Conservation (phyloP, 2,888 invertebrate species). For the Amblyjoppa proteus region DNA sequence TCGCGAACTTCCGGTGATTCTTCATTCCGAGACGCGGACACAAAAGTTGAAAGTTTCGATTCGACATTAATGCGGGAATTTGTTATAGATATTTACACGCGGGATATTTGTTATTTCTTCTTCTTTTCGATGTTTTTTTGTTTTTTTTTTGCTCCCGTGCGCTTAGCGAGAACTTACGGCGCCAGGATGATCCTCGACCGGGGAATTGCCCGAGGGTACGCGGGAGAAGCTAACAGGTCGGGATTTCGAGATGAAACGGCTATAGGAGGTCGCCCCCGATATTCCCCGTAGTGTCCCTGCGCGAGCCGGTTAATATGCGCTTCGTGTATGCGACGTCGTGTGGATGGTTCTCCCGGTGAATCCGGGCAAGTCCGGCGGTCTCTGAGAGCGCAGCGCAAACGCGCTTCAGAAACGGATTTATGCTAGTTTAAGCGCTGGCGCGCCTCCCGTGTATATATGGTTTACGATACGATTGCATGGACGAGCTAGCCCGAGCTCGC, state of each 20-base stretch:
- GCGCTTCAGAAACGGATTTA: constrained; percentile 75
- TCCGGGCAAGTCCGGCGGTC: constrained; percentile 47
- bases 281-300: neutral
- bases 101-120: constrained; percentile 29
- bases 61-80: constrained; percentile 15
- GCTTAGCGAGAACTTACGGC: constrained; percentile 30
- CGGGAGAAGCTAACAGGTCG: constrained; percentile 38
- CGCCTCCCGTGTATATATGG: constrained; percentile 69
- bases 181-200: constrained; percentile 7
- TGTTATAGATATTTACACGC: neutral
- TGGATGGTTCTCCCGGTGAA: constrained; percentile 38
- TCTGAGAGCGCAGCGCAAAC: constrained; percentile 57
- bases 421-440: constrained; percentile 73
- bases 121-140: neutral
- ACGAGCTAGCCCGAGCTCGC: constrained; percentile 61
- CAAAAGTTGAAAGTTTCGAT: constrained; percentile 30
- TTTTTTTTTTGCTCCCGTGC: neutral
- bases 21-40: constrained; percentile 24
- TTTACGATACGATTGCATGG: constrained; percentile 72
- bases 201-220: neutral
- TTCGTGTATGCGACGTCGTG: constrained; percentile 32
- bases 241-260: constrained; percentile 12
- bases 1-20: constrained; percentile 53
- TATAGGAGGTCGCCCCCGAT: neutral
- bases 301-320: constrained; percentile 26